Base-by-base conservation (phyloP, 2,888 invertebrate species). In the Xanthorhoe designata region DNA sequence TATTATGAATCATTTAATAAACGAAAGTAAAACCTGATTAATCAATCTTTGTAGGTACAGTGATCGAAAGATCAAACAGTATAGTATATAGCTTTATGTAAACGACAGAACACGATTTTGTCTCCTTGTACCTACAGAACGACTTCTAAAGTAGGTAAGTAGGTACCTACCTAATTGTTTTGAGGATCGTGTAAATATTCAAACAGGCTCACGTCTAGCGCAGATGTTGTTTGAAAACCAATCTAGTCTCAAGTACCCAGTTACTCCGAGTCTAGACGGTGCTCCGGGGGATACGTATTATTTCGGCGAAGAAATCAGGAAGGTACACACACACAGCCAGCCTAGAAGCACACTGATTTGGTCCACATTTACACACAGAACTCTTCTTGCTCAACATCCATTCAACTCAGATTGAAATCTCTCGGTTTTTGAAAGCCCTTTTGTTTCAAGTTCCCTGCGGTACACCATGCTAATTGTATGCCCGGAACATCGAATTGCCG, bases 221-320 rank as follows among this genome's bases (percentile, higher is more conserved):
- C 80, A 80, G 78, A 80, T 83, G 78, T 76, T 78, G 70, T 75
- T 80, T 66, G 63, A 68, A 74, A 79, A 80, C 74, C 72, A 78
- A 77, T 74, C 74, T 69, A 72, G 76, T 75, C 70, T 75, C 70
- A 64, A 68, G 70, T 61, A 68, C 68, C 72, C 75, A 72, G 75
- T 70, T 75, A 76, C 77, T 78, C 69, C 71, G 70, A 77, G 90
- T 89, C 89, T 89, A 89, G 89, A 89, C 89, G 68, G 73, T 74
- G 78, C 81, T 78, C 73, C 71, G 65, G 77, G 81, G 66, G 60
- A 51, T 54, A 54, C 50, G 51, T 59, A 49, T 49, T 75, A 74
- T 79, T 78, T 78, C 66, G 55, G 64, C 63, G 66, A 75, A 74
- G 61, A 75, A 76, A 75, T 63, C 60, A 76, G 74, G 73, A 78